phyloP scores from a whole-genome alignment of 2,113 vertebrate species.

The Gavia stellata region DNA sequence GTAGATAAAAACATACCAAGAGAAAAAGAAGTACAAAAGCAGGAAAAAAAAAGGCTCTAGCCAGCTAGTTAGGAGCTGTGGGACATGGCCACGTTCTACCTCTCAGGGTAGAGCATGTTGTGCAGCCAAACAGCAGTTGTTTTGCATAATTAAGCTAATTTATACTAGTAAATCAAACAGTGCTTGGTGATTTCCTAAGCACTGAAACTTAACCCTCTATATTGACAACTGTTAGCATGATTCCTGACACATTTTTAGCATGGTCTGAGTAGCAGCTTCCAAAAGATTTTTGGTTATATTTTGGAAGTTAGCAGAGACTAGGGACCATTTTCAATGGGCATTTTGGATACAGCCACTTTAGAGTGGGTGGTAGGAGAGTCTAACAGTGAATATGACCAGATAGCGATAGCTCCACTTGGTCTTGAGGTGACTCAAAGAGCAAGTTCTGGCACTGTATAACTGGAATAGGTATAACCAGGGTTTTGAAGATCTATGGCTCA shows the following conservation, averaged over 20 bases:
- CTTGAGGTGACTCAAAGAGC: background rate
- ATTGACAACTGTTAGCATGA: background rate
- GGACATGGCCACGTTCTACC: accelerated
- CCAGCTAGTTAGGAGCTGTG: background rate
- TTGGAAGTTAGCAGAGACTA: background rate
- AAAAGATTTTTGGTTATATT: background rate
- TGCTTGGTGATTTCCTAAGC: background rate
- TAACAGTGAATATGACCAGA: background rate
- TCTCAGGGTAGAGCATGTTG: background rate
- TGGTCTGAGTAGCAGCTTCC: background rate
- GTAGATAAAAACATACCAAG: background rate
- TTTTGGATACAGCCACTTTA: background rate
- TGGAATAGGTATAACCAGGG: background rate
- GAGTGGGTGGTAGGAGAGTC: background rate
- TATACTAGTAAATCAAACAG: background rate
- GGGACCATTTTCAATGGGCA: background rate
- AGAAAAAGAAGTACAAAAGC: background rate
- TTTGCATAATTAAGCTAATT: background rate
- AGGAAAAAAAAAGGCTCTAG: background rate
- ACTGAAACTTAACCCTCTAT: background rate
- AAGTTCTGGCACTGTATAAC: background rate
- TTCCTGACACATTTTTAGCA: background rate
- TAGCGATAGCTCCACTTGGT: background rate
- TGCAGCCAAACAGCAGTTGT: background rate
- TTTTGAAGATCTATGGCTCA: background rate